These are phyloP conservation scores for Gymnothorax reevesii DNA, from an alignment of 2,797 vertebrate species.

Conservation along the genomic window DNA sequence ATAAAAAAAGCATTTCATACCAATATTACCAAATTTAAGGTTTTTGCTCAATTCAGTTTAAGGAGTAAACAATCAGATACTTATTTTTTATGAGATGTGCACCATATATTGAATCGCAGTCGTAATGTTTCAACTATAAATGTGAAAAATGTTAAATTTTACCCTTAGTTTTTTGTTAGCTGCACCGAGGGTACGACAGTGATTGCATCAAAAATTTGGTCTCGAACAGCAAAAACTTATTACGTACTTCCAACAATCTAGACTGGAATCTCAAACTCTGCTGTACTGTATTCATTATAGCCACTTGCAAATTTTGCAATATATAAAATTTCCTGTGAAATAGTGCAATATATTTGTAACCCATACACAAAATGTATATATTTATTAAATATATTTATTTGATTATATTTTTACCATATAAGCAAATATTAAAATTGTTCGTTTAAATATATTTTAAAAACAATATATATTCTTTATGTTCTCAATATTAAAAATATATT, in stretches of 20 bases:
- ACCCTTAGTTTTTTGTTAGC: neutral
- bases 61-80: neutral
- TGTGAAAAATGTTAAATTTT: neutral
- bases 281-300: neutral
- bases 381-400: too few species aligned
- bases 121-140: too few species aligned
- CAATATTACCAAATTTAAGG: neutral
- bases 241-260: neutral
- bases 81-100: neutral
- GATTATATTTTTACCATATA: too few species aligned
- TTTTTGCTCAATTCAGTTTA: neutral
- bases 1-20: neutral
- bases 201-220: neutral
- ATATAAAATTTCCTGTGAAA: neutral
- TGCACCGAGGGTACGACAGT: neutral
- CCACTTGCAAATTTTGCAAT: too few species aligned
- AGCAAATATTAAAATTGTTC: too few species aligned
- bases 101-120: too few species aligned
- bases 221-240: neutral
- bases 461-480: too few species aligned
- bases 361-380: too few species aligned
- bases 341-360: neutral
- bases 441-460: too few species aligned
- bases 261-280: neutral
- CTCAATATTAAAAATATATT: too few species aligned